Percentiles rank a stretch among this genome's conserved stretches.
Evolutionary conservation across 2,888 invertebrate species (phyloP).

Genomic region (Drosophila algonquin): DNA sequence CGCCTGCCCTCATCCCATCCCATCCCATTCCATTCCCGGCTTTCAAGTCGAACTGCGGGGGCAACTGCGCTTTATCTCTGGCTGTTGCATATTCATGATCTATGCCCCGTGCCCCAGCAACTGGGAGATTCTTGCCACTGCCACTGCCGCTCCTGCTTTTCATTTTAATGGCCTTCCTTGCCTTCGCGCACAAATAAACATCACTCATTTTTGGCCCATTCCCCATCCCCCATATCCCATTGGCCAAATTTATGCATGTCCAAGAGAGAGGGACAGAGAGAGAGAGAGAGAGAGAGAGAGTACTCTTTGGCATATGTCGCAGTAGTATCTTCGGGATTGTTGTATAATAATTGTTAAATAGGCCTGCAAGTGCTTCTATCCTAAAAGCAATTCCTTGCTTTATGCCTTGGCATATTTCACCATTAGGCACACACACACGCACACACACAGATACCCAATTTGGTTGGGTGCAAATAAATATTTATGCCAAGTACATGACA

Average conservation of each 20-base stretch:
- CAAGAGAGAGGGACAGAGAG: not conserved
- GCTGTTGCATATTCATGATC: slow-evolving; percentile 72
- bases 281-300: not conserved
- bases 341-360: slow-evolving; percentile 43
- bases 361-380: slow-evolving; percentile 42
- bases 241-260: slow-evolving; percentile 50
- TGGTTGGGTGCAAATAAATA: slow-evolving; percentile 47
- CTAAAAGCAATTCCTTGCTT: slow-evolving; percentile 51
- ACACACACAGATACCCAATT: not conserved
- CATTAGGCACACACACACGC: slow-evolving; percentile 45
- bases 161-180: slow-evolving; percentile 46
- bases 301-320: slow-evolving; percentile 33
- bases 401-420: slow-evolving; percentile 43
- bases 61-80: slow-evolving; percentile 59
- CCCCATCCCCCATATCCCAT: slow-evolving; percentile 14
- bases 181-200: slow-evolving; percentile 57
- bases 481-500: slow-evolving; percentile 53
- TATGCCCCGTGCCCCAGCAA: slow-evolving; percentile 5
- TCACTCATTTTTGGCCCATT: slow-evolving; percentile 62
- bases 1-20: not conserved
- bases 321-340: slow-evolving; percentile 8
- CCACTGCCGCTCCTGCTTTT: slow-evolving; percentile 35
- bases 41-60: slow-evolving; percentile 24
- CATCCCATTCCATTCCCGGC: not conserved
- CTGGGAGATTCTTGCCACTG: not conserved